Base-by-base conservation (phyloP, 2,888 invertebrate genomes). In the Melanostoma scalare region DNA sequence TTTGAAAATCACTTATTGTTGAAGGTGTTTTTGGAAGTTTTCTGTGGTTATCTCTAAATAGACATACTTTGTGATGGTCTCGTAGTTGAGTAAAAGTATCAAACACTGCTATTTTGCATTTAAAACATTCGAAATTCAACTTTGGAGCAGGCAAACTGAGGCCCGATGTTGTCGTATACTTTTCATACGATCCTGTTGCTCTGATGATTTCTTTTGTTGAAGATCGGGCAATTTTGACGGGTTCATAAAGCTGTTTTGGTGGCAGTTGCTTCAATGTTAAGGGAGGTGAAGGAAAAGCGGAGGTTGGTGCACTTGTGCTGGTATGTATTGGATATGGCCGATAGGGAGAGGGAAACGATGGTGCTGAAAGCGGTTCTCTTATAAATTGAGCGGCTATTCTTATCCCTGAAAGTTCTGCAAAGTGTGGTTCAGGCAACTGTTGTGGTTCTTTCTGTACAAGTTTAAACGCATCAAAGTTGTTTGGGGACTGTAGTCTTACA, bases 41-140 rank as follows among this genome's bases (percentile, higher is more conserved):
- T 44, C 31, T 68, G 31, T n/a, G 48, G 6, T 50, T 73, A 0
- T 77, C 68, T 3, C 30, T 48, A 4, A 68, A 56, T 6, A 75
- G 42, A 6, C 84, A 96, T 71, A 93, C 92, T 68, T 93, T 91
- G 88, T 94, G 94, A 90, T 95, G 95, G 86, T 94, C 94, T 88
- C 95, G 95, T 58, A 95, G 91, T 90, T 93, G 93, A 42, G 93
- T 92, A 85, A 95, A 91, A 8, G 94, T 93, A 86, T 94, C 93
- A 89, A 95, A 95, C 74, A 94, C 94, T 87, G 94, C 93, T 46
- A 93, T 93, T 88, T 93, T 93, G 91, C 96, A 96, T 89, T 95
- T 95, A 52, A 94, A 93, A 89, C 96, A 96, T 94, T 90, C 94
- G 94, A 60, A 95, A 40, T 44, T 76, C 9, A 80, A 33, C 42